Evolutionary conservation across 2,113 vertebrate species (phyloP).

Genomic region (Numida meleagris): DNA sequence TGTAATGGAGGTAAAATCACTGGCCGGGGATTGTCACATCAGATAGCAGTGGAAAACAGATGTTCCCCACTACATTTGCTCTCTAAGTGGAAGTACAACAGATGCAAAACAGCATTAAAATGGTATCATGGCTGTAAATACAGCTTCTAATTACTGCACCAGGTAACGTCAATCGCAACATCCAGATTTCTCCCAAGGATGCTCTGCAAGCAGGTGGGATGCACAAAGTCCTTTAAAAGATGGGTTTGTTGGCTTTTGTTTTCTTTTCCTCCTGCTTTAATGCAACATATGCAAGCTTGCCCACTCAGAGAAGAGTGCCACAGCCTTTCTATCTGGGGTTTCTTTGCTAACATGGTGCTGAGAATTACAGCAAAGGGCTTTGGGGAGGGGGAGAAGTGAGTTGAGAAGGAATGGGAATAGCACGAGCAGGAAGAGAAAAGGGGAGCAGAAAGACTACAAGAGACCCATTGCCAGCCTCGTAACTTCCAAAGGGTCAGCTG

Average conservation of each 20-base stretch:
- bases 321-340: neutral
- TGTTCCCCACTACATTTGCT: constrained; percentile 67
- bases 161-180: constrained; percentile 55
- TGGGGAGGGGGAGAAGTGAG: constrained; percentile 27
- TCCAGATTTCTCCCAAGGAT: neutral
- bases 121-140: constrained; percentile 71
- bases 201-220: neutral
- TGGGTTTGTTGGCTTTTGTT: neutral
- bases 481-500: no score
- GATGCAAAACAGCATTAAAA: constrained; percentile 70
- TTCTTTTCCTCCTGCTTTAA: neutral
- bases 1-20: constrained; percentile 34
- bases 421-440: constrained; percentile 6
- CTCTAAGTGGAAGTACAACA: constrained; percentile 61
- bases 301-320: neutral
- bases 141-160: constrained; percentile 54
- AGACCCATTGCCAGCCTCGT: no score
- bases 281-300: neutral
- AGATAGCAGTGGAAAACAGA: constrained; percentile 64
- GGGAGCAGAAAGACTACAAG: neutral
- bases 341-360: neutral
- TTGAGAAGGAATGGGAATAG: constrained; percentile 27
- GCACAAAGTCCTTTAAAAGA: neutral
- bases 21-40: neutral
- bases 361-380: constrained; percentile 43